Conservation (phyloP, 2,797 vertebrate genomes). For the Micromesistius poutassou region DNA sequence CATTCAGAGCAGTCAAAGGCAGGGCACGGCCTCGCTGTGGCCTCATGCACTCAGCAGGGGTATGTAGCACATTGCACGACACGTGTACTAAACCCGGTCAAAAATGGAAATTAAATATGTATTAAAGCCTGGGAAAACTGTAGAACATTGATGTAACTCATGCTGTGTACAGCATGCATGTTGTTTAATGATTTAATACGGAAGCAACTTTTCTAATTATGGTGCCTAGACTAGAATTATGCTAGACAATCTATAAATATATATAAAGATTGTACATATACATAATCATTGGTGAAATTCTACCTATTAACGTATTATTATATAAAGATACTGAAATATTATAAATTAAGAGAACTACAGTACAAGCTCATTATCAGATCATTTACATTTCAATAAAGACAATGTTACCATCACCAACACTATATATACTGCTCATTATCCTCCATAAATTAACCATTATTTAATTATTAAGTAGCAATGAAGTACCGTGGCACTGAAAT, state of each 20-base stretch:
- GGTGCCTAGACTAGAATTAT: background rate
- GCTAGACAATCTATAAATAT: background rate
- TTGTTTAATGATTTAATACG: background rate
- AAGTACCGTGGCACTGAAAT: background rate
- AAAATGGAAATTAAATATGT: background rate
- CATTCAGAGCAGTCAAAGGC: constrained; percentile 18
- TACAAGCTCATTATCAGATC: background rate
- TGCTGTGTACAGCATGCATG: background rate
- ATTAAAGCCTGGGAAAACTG: background rate
- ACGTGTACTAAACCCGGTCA: background rate
- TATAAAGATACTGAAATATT: background rate
- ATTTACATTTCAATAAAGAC: background rate
- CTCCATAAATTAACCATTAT: background rate
- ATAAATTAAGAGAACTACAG: background rate
- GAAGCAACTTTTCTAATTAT: background rate
- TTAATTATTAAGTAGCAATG: background rate
- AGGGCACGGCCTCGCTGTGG: background rate
- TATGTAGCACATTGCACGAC: background rate
- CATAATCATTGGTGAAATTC: background rate
- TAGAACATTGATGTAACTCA: background rate
- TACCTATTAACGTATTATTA: background rate
- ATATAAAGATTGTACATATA: too few species aligned
- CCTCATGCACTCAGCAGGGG: background rate
- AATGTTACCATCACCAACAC: background rate
- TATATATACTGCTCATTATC: background rate